Base-by-base conservation (phyloP, 1,140 invertebrate genomes). In the Danaus melanippus region DNA sequence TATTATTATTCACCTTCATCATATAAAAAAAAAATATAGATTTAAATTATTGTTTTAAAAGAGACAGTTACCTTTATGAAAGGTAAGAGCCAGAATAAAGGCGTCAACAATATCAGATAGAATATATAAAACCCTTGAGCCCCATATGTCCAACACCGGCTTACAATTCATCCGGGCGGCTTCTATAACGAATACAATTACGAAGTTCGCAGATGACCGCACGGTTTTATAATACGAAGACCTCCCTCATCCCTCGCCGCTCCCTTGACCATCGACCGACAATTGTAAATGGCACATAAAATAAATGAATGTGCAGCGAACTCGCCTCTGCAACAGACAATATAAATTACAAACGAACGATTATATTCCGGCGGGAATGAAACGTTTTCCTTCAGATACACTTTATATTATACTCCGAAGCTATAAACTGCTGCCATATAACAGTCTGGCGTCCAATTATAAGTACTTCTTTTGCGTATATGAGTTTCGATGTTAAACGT, bases 271-370 rank as follows among this genome's bases (percentile, higher is more conserved):
- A 87, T 87, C 86, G 87, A 86, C 84, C 87, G 87, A 88, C 84
- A 87, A 88, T 88, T 87, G 87, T 88, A 88, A 88, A 87, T 88
- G 86, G 87, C 87, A 88, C 85, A 87, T 88, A 88, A 88, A 88
- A 87, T 88, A 88, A 87, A 87, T 87, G 86, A 87, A 88, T 87
- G 87, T 88, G 86, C 87, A 84, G 75, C 75, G 85, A 77, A 84
- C 83, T 79, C 84, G 83, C 83, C 84, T 87, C 85, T 88, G 87
- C 85, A 87, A 74, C 83, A 88, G 87, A 88, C 87, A 88, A 88
- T 88, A 88, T 88, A 88, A 88, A 88, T 88, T 88, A 88, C 86
- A 81, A 85, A 76, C 82, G 80, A 79, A 86, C 86, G 84, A 88
- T 88, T 87, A 87, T 88, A 88, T 88, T 88, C 84, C 79, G 76